These are phyloP conservation scores for Cephus spinipes DNA, from an alignment of 2,888 invertebrate genomes.

Conservation along the genomic window DNA sequence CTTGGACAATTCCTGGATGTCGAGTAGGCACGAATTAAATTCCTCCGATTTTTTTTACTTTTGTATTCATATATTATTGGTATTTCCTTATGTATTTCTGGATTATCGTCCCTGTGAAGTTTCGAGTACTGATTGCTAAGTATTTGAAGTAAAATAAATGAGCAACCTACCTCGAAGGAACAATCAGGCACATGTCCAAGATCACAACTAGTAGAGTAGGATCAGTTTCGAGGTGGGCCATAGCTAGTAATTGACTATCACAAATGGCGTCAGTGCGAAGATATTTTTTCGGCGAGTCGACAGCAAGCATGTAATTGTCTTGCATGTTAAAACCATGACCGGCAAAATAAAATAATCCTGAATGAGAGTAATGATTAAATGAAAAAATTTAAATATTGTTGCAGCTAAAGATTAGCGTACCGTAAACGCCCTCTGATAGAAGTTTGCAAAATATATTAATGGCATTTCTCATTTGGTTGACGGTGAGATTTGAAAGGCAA, in stretches of 20 bases:
- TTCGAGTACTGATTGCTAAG: neutral
- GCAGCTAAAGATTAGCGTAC: constrained; percentile 32
- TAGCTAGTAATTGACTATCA: constrained; percentile 54
- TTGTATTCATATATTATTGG: constrained; percentile 50
- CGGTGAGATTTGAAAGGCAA: constrained; percentile 53
- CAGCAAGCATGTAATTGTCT: constrained; percentile 59
- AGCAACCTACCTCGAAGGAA: constrained; percentile 52
- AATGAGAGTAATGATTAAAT: neutral
- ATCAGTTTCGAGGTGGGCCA: constrained; percentile 42
- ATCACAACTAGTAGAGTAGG: constrained; percentile 57
- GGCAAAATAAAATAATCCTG: constrained; percentile 61
- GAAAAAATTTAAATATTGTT: neutral
- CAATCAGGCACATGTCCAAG: constrained; percentile 61
- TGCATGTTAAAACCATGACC: constrained; percentile 63
- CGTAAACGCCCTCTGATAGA: constrained; percentile 55
- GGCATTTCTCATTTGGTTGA: constrained; percentile 56
- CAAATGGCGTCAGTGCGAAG: constrained; percentile 52
- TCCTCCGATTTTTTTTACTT: constrained; percentile 51
- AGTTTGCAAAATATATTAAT: constrained; percentile 50
- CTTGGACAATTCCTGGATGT: constrained; percentile 58
- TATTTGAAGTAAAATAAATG: neutral
- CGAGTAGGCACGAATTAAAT: constrained; percentile 59
- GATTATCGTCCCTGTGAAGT: constrained; percentile 50
- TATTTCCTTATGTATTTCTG: constrained; percentile 54
- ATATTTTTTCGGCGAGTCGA: constrained; percentile 54